Evolutionary conservation across 1,140 invertebrate species (phyloP), one percentile per base, ranked within the genome.

Genomic region (Drosophila rufa): DNA sequence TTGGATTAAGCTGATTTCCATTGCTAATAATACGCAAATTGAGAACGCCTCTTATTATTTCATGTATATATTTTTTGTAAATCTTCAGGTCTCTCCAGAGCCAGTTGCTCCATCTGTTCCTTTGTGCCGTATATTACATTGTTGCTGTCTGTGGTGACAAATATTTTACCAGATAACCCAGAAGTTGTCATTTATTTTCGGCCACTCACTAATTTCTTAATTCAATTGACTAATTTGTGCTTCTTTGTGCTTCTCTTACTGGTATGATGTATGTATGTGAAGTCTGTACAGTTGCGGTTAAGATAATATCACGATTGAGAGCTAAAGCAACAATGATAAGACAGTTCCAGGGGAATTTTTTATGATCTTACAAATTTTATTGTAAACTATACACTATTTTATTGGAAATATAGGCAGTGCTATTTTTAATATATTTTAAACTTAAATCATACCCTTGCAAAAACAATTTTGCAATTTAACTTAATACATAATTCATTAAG

Each of bases 201-300:
- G 65, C 5, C 65, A 50, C 47, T 36, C 56, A 66, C 25, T 65
- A 75, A 74, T 65, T 53, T 56, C 36, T 48, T 85, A 85, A 80
- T 74, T 85, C 59, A 75, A 78, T 78, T 61, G 65, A 71, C 30
- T 64, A 75, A 79, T 58, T 69, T 65, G 42, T 75, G 36, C n/a
- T 19, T 25, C 38, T 53, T 69, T 58, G 40, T 30, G 43, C 43
- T 17, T 60, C 68, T 61, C 43, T 59, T 79, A 43, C 60, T 62
- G 57, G 56, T 67, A 62, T 57, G 40, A 64, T 50, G 25, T 69
- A 69, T 47, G 50, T 71, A 36, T 69, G 50, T 57, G 2, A n/a
- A 3, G 19, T 1, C 9, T 15, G 15, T 56, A 56, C 53, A 56
- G 53, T 8, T 25, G 33, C 14, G 53, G 53, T 8, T 1, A n/a